Evolutionary conservation across 2,113 vertebrate species (phyloP).

Genomic region (Hemibagrus wyckioides): DNA sequence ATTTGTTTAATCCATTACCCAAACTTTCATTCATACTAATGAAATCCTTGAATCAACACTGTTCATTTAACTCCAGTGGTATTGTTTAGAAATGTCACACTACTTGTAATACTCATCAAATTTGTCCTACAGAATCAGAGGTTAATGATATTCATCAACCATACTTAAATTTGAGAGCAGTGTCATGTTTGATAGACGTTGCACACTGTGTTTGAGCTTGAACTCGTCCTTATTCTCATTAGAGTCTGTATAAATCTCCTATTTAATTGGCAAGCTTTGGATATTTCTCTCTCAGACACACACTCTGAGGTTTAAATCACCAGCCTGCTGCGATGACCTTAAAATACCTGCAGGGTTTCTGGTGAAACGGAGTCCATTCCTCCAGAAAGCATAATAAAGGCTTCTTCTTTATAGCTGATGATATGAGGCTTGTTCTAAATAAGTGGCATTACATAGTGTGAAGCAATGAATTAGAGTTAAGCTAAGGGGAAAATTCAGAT

Average conservation of each 20-base stretch:
- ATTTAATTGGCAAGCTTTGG: neutral
- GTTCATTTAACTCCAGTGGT: neutral
- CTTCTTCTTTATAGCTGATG: neutral
- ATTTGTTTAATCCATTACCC: neutral
- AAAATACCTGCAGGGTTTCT: slow-evolving; percentile 24
- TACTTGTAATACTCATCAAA: neutral
- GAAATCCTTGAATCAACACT: neutral
- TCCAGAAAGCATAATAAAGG: neutral
- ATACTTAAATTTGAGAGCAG: neutral
- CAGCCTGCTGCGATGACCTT: slow-evolving; percentile 4
- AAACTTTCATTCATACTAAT: neutral
- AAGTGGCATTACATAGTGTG: neutral
- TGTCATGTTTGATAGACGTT: neutral
- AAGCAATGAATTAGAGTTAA: neutral
- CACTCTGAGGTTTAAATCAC: neutral
- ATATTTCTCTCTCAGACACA: neutral
- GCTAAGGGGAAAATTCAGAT: neutral
- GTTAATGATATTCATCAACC: neutral
- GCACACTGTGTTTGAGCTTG: neutral
- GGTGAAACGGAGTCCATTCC: slow-evolving; percentile 2
- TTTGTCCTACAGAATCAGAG: neutral
- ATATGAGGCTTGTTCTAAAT: neutral
- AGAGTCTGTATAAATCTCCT: neutral
- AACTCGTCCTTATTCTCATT: neutral
- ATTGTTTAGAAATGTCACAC: neutral